phyloP scores from a whole-genome alignment of 2,888 invertebrate species.

The Ochropleura leucogaster region DNA sequence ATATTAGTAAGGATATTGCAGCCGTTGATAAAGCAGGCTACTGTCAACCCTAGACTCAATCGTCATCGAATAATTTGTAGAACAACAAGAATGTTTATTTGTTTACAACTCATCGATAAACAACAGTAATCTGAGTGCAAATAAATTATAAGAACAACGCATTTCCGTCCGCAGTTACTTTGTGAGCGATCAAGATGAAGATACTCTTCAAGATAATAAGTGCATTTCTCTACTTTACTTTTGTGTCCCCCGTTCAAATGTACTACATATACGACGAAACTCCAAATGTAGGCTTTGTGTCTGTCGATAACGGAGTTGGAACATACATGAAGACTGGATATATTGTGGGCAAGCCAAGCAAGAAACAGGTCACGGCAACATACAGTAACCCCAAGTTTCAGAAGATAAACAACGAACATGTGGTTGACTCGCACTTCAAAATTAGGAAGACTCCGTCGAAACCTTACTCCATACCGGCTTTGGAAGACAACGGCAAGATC shows the following conservation, averaged over 20 bases:
- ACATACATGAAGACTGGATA: slow-evolving; percentile 64
- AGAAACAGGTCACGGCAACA: slow-evolving; percentile 69
- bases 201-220: slow-evolving; percentile 64
- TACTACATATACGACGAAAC: slow-evolving; percentile 75
- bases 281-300: slow-evolving; percentile 71
- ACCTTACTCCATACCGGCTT: slow-evolving; percentile 6
- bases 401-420: slow-evolving; percentile 69
- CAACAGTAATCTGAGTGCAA: slow-evolving; percentile 59
- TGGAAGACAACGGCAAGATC: slow-evolving; percentile 30
- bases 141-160: slow-evolving; percentile 74
- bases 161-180: slow-evolving; percentile 63
- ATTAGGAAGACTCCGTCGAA: slow-evolving; percentile 65
- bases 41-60: slow-evolving; percentile 54
- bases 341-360: slow-evolving; percentile 49
- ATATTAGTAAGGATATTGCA: too few species aligned
- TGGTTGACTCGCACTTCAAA: slow-evolving; percentile 76
- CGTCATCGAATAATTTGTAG: slow-evolving; percentile 13
- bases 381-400: slow-evolving; percentile 62
- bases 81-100: slow-evolving; percentile 69
- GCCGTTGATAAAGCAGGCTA: not conserved
- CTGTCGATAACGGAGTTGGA: slow-evolving; percentile 62
- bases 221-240: slow-evolving; percentile 66
- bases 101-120: slow-evolving; percentile 71
- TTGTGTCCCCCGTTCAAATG: slow-evolving; percentile 67
- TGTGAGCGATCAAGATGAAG: slow-evolving; percentile 72